Conservation (phyloP, 1,140 invertebrate genomes). For the Diabrotica undecimpunctata region DNA sequence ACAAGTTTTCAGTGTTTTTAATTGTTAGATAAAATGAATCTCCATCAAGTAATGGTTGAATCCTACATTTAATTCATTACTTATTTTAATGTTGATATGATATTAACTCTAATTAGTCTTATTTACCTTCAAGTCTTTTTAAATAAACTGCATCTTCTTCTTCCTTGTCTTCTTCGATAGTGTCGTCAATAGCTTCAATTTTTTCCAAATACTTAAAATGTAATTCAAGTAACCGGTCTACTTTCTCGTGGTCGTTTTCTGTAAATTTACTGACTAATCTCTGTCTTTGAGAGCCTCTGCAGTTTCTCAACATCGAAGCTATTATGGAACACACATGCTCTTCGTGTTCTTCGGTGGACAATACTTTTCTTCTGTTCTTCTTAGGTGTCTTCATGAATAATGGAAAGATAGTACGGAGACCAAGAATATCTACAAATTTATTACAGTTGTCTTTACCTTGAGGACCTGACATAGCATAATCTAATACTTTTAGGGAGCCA, state of each 20-base stretch:
- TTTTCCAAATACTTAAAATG: conserved; percentile 98
- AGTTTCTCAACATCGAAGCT: conserved; percentile 88
- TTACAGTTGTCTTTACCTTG: conserved; percentile 87
- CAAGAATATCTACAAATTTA: conserved; percentile 98
- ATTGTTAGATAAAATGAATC: too few species aligned
- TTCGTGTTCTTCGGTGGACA: conserved; percentile 86
- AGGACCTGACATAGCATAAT: conserved; percentile 90
- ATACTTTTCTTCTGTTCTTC: conserved; percentile 70
- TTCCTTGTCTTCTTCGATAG: conserved; percentile 54
- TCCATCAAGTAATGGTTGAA: too few species aligned
- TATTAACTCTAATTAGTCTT: too few species aligned
- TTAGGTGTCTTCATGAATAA: conserved; percentile 98
- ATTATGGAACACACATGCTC: conserved; percentile 95
- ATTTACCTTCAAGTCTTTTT: conserved; percentile 72
- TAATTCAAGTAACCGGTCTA: conserved; percentile 91
- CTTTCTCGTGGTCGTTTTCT: conserved; percentile 98
- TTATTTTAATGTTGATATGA: too few species aligned
- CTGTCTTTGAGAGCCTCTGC: conserved; percentile 83
- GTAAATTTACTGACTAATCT: conserved; percentile 92
- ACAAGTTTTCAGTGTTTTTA: too few species aligned
- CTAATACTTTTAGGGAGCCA: conserved; percentile 93
- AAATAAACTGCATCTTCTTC: conserved; percentile 85
- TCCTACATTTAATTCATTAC: too few species aligned
- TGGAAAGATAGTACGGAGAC: conserved; percentile 93
- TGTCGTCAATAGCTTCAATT: conserved; percentile 80